phyloP scores from a whole-genome alignment of 2,113 vertebrate species.

The Lepus americanus region DNA sequence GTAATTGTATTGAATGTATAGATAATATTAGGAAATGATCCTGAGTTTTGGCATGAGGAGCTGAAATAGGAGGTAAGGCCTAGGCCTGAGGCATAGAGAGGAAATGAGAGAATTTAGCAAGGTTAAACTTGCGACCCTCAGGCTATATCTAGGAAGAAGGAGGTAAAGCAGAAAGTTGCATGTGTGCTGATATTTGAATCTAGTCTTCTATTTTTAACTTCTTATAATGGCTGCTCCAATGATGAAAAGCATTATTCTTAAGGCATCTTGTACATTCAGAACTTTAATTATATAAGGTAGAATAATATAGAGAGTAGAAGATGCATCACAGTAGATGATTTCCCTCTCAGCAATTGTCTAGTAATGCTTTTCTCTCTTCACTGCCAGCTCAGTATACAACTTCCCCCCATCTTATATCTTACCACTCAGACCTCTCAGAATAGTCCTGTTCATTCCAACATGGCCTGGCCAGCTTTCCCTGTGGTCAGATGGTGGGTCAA shows the following conservation, averaged over 20 bases:
- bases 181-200: neutral
- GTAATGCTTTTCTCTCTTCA: neutral
- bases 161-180: neutral
- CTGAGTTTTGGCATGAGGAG: neutral
- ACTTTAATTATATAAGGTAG: neutral
- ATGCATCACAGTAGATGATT: neutral
- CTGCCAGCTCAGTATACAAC: neutral
- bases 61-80: neutral
- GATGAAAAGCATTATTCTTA: neutral
- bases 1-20: neutral
- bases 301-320: neutral
- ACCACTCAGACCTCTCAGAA: neutral
- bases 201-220: neutral
- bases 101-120: neutral
- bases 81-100: neutral
- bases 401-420: neutral
- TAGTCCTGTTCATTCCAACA: neutral
- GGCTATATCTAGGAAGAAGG: neutral
- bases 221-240: neutral
- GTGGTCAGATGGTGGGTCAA: neutral
- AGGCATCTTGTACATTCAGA: slow-evolving; percentile 2
- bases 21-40: neutral
- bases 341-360: neutral
- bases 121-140: neutral
- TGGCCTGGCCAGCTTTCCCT: neutral